Evolutionary conservation across 2,113 vertebrate genomes (phyloP).

Genomic region (Sardina pilchardus): DNA sequence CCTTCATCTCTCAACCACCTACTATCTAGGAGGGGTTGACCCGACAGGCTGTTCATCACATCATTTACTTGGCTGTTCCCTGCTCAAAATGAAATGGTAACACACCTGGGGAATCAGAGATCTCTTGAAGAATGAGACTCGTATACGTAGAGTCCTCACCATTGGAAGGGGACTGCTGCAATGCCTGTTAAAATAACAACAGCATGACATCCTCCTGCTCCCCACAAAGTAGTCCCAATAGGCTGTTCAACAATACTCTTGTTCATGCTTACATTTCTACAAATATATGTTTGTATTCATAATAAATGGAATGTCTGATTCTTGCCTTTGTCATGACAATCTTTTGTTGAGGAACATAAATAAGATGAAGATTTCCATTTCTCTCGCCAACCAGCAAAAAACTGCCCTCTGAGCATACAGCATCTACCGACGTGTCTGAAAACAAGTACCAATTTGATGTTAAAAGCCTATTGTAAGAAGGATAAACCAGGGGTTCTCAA

Average conservation of each 20-base stretch:
- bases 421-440: slow-evolving; percentile 86
- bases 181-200: slow-evolving; percentile 66
- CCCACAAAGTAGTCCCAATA: background rate
- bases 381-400: slow-evolving; percentile 92
- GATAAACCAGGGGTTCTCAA: background rate
- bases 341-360: slow-evolving; percentile 85
- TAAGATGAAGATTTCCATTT: slow-evolving; percentile 88
- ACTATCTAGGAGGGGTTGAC: background rate
- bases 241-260: background rate
- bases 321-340: slow-evolving; percentile 86
- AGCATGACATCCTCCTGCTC: background rate
- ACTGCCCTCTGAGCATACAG: slow-evolving; percentile 81
- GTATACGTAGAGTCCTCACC: slow-evolving; percentile 75
- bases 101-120: slow-evolving; percentile 72
- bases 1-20: background rate
- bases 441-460: slow-evolving; percentile 2
- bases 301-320: background rate
- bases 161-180: slow-evolving; percentile 69
- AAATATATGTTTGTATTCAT: background rate
- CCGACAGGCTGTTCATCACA: slow-evolving; percentile 30
- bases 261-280: background rate
- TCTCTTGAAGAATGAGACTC: slow-evolving; percentile 79
- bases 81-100: background rate
- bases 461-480: background rate
- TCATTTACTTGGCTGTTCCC: no score